phyloP scores from a whole-genome alignment of 2,888 invertebrate genomes.

The Drosophila eohydei region DNA sequence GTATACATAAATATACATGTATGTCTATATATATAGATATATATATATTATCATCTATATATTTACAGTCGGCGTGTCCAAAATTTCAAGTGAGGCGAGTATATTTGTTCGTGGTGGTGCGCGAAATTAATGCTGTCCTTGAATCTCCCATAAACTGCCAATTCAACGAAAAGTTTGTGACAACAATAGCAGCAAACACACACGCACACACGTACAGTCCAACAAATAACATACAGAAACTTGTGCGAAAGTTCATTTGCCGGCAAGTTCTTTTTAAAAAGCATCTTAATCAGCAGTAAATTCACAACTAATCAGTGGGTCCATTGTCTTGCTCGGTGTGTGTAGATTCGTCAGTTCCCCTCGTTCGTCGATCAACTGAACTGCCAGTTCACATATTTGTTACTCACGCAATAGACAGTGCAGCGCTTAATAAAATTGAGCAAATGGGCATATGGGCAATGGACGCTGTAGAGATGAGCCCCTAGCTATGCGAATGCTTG shows the following conservation, averaged over 20 bases:
- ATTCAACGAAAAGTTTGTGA: conserved; percentile 65
- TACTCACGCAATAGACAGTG: conserved; percentile 48
- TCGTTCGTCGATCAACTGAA: conserved; percentile 29
- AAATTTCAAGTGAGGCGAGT: conserved; percentile 49
- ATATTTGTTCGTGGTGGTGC: conserved; percentile 27
- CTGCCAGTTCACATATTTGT: conserved; percentile 61
- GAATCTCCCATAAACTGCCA: conserved; percentile 78
- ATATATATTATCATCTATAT: conserved; percentile 7
- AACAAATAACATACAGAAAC: conserved; percentile 38
- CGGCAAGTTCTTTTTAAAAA: conserved; percentile 66
- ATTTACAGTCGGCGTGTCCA: conserved; percentile 31
- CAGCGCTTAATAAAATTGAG: conserved; percentile 50
- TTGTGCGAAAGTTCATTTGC: conserved; percentile 64
- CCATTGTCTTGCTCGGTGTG: conserved; percentile 64
- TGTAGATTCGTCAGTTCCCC: background rate
- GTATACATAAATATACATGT: conserved; percentile 11
- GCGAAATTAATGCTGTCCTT: conserved; percentile 73
- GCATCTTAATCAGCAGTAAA: conserved; percentile 81
- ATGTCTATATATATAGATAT: conserved; percentile 14
- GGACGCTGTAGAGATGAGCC: conserved; percentile 17
- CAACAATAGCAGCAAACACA: conserved; percentile 23
- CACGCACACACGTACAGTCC: conserved; percentile 6
- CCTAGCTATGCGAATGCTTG: background rate
- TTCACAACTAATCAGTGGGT: conserved; percentile 80
- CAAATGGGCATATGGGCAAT: conserved; percentile 44